These are phyloP conservation scores for Anolis sagrei DNA, from an alignment of 2,113 vertebrate species.

Conservation along the genomic window DNA sequence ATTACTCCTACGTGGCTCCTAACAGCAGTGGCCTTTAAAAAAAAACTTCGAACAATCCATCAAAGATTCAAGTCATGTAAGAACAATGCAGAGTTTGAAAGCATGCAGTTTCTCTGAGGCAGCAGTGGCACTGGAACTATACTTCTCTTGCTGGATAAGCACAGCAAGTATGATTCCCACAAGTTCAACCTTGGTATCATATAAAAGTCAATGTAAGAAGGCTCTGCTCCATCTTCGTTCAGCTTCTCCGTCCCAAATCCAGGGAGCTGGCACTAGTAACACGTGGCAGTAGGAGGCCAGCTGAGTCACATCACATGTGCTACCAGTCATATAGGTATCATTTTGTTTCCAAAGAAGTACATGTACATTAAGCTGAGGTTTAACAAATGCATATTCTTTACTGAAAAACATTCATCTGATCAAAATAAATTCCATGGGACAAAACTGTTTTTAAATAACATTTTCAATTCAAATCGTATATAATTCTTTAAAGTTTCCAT, in stretches of 20 bases:
- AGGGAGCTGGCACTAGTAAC: conserved; percentile 39
- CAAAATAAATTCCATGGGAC: conserved; percentile 88
- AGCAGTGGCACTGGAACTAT: conserved; percentile 33
- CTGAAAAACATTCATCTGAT: conserved; percentile 89
- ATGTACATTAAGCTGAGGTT: conserved; percentile 82
- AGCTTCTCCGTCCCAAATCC: conserved; percentile 52
- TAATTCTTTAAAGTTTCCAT: conserved; percentile 82
- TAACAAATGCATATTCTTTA: conserved; percentile 90
- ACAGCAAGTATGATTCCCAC: conserved; percentile 42
- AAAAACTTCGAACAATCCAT: conserved; percentile 31
- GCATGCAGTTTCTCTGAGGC: conserved; percentile 37
- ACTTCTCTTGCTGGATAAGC: conserved; percentile 39
- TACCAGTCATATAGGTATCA: conserved; percentile 64
- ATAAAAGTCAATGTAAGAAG: conserved; percentile 33
- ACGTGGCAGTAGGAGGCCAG: conserved; percentile 58
- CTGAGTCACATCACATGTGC: conserved; percentile 58
- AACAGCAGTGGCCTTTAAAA: conserved; percentile 2
- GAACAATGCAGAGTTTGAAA: conserved; percentile 42
- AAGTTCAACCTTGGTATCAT: conserved; percentile 50
- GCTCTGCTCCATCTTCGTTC: conserved; percentile 23
- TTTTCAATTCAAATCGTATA: conserved; percentile 86
- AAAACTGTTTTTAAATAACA: conserved; percentile 89
- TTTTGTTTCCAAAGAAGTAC: conserved; percentile 78
- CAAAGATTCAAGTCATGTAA: conserved; percentile 37
- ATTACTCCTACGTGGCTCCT: not conserved